Base-by-base conservation (phyloP, 2,797 vertebrate genomes). In the Valencia hispanica region DNA sequence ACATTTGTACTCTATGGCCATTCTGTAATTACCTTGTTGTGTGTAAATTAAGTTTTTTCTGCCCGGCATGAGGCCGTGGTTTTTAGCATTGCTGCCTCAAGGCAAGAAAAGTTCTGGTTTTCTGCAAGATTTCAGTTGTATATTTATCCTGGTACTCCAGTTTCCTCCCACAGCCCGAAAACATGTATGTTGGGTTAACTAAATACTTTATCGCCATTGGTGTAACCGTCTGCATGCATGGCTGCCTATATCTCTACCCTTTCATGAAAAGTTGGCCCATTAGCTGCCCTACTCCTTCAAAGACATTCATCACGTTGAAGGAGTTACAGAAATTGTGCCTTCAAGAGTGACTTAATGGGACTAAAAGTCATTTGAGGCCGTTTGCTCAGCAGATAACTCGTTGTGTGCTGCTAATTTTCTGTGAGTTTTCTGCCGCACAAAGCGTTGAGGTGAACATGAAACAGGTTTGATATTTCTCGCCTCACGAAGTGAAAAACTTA, bases 21-120 rank as follows among this genome's bases (percentile, higher is more conserved):
- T 3, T 36, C 3, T 36, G 59, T 36, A 63, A 63, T 63, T 34
- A 34, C 7, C 27, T 14, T 27, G 25, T 25, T 45, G 25, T 30
- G 25, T 68, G 66, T 45, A 68, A 68, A 68, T 45, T 9, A 45
- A 27, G 41, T 45, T 18, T 48, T 48, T 69, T 69, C 32, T 63
- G 32, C 30, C 32, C 17, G 36, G 32, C 32, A 9, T 36, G 32
- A 34, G 10, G 17, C n/a, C 32, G 36, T 63, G 17, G 47, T 20
- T 15, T 5, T 63, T 20, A 34, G 32, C 32, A 61, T 15, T 18
- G 3, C n/a, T 34, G 59, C 32, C 17, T 20, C 14, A 17, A 59
- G 27, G 27, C 27, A 32, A 59, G 34, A 27, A 5, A 0, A 55
- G 5, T 27, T 5, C 12, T 55, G n/a, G 25, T 55, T 6, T 55